Evolutionary conservation across 2,113 vertebrate species (phyloP).

Genomic region (Phalacrocorax aristotelis): DNA sequence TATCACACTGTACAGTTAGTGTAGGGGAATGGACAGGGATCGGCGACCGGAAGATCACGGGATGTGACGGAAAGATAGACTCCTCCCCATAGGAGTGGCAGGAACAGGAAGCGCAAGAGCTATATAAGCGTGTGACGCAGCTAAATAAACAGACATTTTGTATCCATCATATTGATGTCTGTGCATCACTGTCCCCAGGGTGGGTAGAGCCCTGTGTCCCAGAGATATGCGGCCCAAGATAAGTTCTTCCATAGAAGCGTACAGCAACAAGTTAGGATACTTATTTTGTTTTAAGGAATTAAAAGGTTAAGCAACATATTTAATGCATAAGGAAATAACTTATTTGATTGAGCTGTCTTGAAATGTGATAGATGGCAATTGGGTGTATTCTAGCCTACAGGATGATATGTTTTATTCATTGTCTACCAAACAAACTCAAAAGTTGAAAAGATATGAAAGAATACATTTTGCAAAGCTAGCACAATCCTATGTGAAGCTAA

Average conservation of each 20-base stretch:
- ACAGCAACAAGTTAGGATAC: not conserved
- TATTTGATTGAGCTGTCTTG: constrained; percentile 40
- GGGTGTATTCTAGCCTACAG: constrained; percentile 58
- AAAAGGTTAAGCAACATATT: constrained; percentile 59
- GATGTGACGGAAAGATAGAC: too few species aligned
- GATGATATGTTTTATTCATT: constrained; percentile 63
- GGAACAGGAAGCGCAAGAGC: too few species aligned
- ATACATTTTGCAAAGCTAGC: constrained; percentile 56
- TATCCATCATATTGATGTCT: too few species aligned
- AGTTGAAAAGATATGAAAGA: constrained; percentile 61
- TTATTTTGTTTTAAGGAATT: constrained; percentile 28
- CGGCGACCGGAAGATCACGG: too few species aligned
- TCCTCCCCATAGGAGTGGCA: too few species aligned
- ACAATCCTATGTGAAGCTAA: constrained; percentile 48
- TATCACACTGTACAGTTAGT: not conserved
- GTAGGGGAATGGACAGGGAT: too few species aligned
- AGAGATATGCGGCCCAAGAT: too few species aligned
- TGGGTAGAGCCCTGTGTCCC: too few species aligned
- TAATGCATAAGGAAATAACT: constrained; percentile 65
- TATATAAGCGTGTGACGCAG: too few species aligned
- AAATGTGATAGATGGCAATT: constrained; percentile 68
- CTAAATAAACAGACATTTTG: too few species aligned
- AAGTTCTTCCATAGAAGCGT: too few species aligned
- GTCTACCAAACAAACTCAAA: constrained; percentile 47
- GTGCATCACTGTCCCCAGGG: too few species aligned